Evolutionary conservation across 2,888 invertebrate species (phyloP).

Genomic region (Eucera pruinosa): DNA sequence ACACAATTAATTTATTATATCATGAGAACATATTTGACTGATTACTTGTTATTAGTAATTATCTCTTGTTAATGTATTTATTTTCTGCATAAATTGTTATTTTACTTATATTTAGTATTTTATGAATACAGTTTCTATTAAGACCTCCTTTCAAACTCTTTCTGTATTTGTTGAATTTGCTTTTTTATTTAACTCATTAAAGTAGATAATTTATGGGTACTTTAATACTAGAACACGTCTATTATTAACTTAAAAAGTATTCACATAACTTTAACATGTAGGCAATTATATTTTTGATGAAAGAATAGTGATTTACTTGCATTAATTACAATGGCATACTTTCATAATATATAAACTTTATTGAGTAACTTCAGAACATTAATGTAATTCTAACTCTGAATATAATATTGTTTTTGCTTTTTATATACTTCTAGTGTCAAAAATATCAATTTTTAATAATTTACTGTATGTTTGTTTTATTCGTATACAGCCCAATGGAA

Average conservation of each 20-base stretch:
- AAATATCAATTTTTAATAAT: background rate
- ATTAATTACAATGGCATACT: background rate
- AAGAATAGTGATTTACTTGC: background rate
- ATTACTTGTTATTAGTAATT: conserved; percentile 2
- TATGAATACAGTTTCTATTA: too few relatives aligned
- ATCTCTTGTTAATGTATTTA: conserved; percentile 7
- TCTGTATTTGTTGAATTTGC: too few relatives aligned
- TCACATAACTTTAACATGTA: too few relatives aligned
- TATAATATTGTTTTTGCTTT: background rate
- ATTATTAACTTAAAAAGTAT: too few relatives aligned
- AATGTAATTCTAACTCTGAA: background rate
- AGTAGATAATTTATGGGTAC: too few relatives aligned
- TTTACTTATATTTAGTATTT: background rate
- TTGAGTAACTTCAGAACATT: background rate
- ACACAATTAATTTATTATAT: conserved; percentile 4
- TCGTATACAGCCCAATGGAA: background rate
- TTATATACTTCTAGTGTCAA: too few relatives aligned
- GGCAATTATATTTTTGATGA: too few relatives aligned
- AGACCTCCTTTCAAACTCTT: background rate
- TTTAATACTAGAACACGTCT: too few relatives aligned
- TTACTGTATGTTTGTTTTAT: background rate
- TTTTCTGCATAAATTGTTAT: conserved; percentile 8
- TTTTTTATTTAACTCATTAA: background rate
- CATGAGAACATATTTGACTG: conserved; percentile 5
- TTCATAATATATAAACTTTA: background rate